A percentile compares a stretch with the other conserved stretches of the same genome.
Conservation (phyloP, 2,888 invertebrate genomes). For the Lingula anatina region DNA sequence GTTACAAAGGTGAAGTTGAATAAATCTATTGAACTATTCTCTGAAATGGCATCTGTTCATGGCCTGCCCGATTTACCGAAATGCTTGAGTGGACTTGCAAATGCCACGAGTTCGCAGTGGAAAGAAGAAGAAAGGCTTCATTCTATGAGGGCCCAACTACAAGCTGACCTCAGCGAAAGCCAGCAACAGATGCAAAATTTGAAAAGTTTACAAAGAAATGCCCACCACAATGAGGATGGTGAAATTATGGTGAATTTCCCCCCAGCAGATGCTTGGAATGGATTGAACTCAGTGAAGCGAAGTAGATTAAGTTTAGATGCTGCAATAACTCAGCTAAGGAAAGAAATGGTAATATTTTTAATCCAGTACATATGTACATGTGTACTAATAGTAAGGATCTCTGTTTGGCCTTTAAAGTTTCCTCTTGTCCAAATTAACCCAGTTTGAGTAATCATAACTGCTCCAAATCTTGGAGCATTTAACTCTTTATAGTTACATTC, state of each 20-base stretch:
- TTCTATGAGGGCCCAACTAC: neutral
- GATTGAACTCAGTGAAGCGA: constrained; percentile 1
- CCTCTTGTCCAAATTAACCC: neutral
- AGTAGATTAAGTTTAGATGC: constrained; percentile 12
- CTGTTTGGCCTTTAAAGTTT: neutral
- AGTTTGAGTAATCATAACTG: neutral
- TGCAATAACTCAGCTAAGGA: constrained; percentile 17
- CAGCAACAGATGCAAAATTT: too few relatives aligned
- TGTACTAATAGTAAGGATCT: too few relatives aligned
- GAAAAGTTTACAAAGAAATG: constrained; percentile 6
- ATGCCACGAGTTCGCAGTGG: constrained; percentile 6
- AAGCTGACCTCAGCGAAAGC: neutral
- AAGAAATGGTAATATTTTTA: too few relatives aligned
- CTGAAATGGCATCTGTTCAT: constrained; percentile 19
- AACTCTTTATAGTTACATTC: too few relatives aligned
- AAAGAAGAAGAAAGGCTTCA: constrained; percentile 4
- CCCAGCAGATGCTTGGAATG: neutral
- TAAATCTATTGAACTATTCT: too few relatives aligned
- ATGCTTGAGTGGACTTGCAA: constrained; percentile 19
- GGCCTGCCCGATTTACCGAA: constrained; percentile 27
- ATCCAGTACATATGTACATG: too few relatives aligned
- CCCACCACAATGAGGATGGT: neutral
- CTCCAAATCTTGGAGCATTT: too few relatives aligned
- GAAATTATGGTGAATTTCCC: too few relatives aligned
- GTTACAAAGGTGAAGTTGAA: too few relatives aligned